These are phyloP conservation scores for Heliangelus exortis DNA, from an alignment of 2,797 vertebrate species.

Conservation along the genomic window DNA sequence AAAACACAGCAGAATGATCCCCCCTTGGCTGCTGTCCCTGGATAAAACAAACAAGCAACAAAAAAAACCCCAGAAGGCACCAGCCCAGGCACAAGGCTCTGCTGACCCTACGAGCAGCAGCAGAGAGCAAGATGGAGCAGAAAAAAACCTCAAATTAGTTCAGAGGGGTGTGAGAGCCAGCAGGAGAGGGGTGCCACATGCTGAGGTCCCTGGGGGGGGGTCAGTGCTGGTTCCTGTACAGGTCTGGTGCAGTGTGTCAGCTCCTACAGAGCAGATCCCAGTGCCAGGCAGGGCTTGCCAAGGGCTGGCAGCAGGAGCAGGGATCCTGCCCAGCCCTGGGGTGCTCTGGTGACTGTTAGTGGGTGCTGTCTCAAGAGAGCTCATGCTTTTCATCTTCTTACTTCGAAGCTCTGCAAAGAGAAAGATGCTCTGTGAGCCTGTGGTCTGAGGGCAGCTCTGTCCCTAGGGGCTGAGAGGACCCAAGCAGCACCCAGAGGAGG, in stretches of 20 bases:
- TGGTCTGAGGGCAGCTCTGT: rapidly evolving
- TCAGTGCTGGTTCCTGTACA: rapidly evolving
- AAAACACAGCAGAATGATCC: not conserved
- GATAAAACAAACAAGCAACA: too few relatives aligned
- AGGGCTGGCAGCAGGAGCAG: not conserved
- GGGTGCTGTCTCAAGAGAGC: not conserved
- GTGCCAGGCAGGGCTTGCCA: not conserved
- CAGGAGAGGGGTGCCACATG: not conserved
- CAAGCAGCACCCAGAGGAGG: rapidly evolving
- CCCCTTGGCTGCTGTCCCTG: not conserved
- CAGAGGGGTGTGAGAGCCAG: not conserved
- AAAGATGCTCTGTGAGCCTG: not conserved
- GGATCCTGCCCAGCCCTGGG: not conserved
- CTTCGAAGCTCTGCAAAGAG: slow-evolving; percentile 69
- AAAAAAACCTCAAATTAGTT: not conserved
- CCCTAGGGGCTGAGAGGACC: not conserved
- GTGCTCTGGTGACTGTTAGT: not conserved
- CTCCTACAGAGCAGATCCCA: not conserved
- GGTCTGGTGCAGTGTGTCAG: not conserved
- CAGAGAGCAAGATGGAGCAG: not conserved
- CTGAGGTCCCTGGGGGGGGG: not conserved
- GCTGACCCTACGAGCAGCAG: rapidly evolving
- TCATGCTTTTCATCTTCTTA: slow-evolving; percentile 49
- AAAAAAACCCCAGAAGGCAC: not conserved
- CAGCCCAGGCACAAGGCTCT: rapidly evolving